Conservation (phyloP, 2,113 vertebrate species). For the Heterocephalus glaber region DNA sequence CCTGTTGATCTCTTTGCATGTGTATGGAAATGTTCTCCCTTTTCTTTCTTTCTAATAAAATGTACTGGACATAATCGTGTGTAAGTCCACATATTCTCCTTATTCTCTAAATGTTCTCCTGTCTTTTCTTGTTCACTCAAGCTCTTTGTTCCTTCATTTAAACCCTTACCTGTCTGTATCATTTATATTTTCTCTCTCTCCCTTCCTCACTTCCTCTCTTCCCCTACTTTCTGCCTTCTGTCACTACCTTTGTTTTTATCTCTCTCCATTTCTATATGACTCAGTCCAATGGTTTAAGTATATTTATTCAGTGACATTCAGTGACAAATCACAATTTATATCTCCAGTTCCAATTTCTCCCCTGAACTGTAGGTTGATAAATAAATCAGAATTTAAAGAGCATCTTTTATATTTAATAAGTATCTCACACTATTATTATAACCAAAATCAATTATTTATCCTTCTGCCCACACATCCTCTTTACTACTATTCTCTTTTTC, state of each 20-base stretch:
- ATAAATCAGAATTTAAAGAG: background rate
- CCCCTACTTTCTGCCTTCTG: background rate
- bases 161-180: background rate
- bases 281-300: background rate
- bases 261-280: background rate
- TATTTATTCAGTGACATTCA: background rate
- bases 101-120: background rate
- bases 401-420: background rate
- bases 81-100: background rate
- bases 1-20: background rate
- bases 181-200: background rate
- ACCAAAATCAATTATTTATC: background rate
- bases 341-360: background rate
- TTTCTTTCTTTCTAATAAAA: background rate
- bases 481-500: background rate
- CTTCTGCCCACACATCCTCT: background rate
- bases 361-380: background rate
- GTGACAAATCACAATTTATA: background rate
- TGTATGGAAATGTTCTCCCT: background rate
- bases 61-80: background rate
- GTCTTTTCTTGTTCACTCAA: background rate
- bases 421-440: background rate
- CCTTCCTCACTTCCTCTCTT: background rate
- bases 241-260: background rate
- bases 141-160: background rate